Evolutionary conservation across 2,797 vertebrate genomes (phyloP).

Genomic region (Microctenopoma lineatum): DNA sequence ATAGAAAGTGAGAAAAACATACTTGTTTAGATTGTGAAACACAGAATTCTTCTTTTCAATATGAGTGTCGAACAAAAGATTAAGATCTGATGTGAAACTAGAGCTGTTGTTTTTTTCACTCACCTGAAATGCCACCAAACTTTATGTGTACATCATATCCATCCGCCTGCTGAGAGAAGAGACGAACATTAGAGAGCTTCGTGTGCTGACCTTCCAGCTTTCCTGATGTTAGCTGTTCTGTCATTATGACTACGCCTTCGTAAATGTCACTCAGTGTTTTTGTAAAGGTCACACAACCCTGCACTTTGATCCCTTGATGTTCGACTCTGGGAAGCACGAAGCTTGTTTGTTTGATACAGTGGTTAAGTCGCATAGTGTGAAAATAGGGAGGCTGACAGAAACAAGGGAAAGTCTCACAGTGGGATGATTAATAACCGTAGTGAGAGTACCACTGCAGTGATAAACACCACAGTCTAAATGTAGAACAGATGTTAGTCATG

Average conservation of each 20-base stretch:
- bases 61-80: not conserved
- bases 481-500: slow-evolving; percentile 47
- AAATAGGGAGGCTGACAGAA: slow-evolving; percentile 48
- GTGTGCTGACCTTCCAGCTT: not conserved
- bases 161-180: slow-evolving; percentile 13
- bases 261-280: not conserved
- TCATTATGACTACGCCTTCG: slow-evolving; percentile 10
- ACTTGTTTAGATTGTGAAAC: not conserved
- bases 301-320: slow-evolving; percentile 25
- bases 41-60: not conserved
- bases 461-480: slow-evolving; percentile 46
- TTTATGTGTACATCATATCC: slow-evolving; percentile 39
- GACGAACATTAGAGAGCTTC: not conserved
- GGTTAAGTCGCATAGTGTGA: slow-evolving; percentile 34
- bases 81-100: not conserved
- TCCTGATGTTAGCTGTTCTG: not conserved
- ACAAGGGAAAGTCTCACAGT: slow-evolving; percentile 60
- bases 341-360: slow-evolving; percentile 33
- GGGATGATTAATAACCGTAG: slow-evolving; percentile 62
- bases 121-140: slow-evolving; percentile 39
- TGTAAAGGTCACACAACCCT: slow-evolving; percentile 48
- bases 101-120: slow-evolving; percentile 13
- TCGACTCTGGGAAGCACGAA: slow-evolving; percentile 23
- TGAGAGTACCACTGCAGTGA: slow-evolving; percentile 38
- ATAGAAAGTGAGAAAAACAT: slow-evolving; percentile 1